Evolutionary conservation across 2,113 vertebrate genomes (phyloP), one percentile per base, ranked within the genome.

Genomic region (Trogon melanurus): DNA sequence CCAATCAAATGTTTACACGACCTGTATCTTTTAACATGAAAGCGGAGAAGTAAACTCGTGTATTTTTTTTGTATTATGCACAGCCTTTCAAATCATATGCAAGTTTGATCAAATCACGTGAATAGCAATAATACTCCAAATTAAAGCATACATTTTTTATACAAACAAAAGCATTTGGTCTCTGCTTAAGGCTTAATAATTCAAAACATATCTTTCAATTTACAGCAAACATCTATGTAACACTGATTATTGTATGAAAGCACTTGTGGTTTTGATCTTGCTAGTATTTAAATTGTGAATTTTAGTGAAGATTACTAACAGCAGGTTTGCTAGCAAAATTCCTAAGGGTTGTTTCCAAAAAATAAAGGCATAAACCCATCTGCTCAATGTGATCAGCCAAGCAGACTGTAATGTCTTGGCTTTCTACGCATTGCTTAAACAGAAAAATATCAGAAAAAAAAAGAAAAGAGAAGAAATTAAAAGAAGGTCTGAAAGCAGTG

Each of bases 381-480:
- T 48, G 50, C 67, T 84, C 62, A 73, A 75, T 45, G 32, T 20
- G 57, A 85, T 74, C 45, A 78, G 88, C 86, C 93, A 97, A 94
- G 54, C 57, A 79, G 41, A 38, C 62, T 74, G 75, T 76, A 79
- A 93, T 66, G 47, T 61, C 79, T 93, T 95, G 85, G 85, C 85
- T 76, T 89, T 76, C 81, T 75, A 44, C 26, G 20, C n/a, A 67
- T 45, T 60, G 20, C 32, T 85, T 84, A 90, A 90, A 94, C 18
- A 12, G 64, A 48, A 23, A 17, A 56, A 20, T 13, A 44, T 2
- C 29, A 74, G n/a, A 44, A 25, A n/a, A 5, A 7, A 12, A 29
- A 27, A 27, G 89, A 12, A 4, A 11, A 61, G 4, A 53, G 36
- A 69, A 51, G 4, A 79, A 80, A 85, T 32, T 0, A 54, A 74